Evolutionary conservation across 2,888 invertebrate species (phyloP).

Genomic region (Aphodius sticticus): DNA sequence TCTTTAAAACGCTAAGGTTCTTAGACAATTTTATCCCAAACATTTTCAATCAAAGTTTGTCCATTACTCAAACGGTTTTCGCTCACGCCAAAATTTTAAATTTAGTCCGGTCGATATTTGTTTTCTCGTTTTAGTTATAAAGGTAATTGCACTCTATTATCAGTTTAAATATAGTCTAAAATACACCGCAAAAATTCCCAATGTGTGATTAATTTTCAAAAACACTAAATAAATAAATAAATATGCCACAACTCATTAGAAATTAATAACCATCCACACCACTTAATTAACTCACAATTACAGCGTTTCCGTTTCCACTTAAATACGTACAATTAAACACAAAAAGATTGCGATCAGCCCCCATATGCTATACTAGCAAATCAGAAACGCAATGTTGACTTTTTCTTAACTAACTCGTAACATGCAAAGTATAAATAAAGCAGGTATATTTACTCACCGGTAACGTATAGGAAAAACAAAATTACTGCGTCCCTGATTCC

Average conservation of each 20-base stretch:
- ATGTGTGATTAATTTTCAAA: too few relatives aligned
- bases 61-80: not conserved
- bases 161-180: too few relatives aligned
- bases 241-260: too few relatives aligned
- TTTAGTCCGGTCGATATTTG: too few relatives aligned
- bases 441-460: conserved; percentile 19
- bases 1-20: not conserved
- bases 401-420: not conserved
- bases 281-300: not conserved
- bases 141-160: too few relatives aligned
- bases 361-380: not conserved
- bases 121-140: too few relatives aligned
- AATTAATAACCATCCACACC: not conserved
- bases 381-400: not conserved
- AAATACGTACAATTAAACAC: not conserved
- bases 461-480: conserved; percentile 25
- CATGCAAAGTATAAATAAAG: not conserved
- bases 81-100: too few relatives aligned
- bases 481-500: conserved; percentile 26
- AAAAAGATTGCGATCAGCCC: not conserved
- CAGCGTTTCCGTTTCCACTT: not conserved
- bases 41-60: not conserved
- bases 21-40: not conserved
- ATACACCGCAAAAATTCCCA: too few relatives aligned
- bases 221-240: too few relatives aligned